phyloP scores from a whole-genome alignment of 2,888 invertebrate genomes.

The Rhabditophanes sp. region DNA sequence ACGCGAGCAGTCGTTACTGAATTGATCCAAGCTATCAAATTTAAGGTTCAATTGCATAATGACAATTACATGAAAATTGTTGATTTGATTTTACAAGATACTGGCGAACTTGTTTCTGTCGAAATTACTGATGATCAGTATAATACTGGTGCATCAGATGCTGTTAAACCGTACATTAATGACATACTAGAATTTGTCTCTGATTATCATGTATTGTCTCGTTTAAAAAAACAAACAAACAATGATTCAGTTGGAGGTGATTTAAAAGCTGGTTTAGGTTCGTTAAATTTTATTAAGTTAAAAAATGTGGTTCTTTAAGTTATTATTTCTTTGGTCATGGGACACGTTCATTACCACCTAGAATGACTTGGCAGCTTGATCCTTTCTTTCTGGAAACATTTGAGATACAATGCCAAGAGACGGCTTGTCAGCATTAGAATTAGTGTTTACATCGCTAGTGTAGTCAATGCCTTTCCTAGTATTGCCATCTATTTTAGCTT shows the following conservation, averaged over 20 bases:
- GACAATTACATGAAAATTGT: conserved; percentile 79
- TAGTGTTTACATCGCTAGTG: too few relatives aligned
- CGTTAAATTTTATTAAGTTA: too few relatives aligned
- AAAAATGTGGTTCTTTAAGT: too few relatives aligned
- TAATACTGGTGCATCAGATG: conserved; percentile 74
- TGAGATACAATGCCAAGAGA: too few relatives aligned
- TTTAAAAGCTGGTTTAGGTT: conserved; percentile 82
- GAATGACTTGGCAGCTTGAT: too few relatives aligned
- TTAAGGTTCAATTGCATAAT: conserved; percentile 82
- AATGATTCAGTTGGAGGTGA: conserved; percentile 70
- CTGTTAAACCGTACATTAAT: conserved; percentile 72
- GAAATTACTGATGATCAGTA: conserved; percentile 42
- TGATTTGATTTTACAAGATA: conserved; percentile 57
- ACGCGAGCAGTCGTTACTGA: conserved; percentile 81
- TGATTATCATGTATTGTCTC: conserved; percentile 84
- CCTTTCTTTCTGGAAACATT: too few relatives aligned
- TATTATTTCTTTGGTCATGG: too few relatives aligned
- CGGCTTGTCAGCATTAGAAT: too few relatives aligned
- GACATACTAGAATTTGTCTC: conserved; percentile 86
- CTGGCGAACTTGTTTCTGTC: conserved; percentile 60
- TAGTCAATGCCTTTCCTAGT: too few relatives aligned
- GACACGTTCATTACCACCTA: too few relatives aligned
- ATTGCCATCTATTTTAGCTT: too few relatives aligned
- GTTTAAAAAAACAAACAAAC: conserved; percentile 57
- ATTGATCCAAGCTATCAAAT: conserved; percentile 80